These are phyloP conservation scores for Megalops cyprinoides DNA, from an alignment of 2,797 vertebrate genomes.

Conservation along the genomic window DNA sequence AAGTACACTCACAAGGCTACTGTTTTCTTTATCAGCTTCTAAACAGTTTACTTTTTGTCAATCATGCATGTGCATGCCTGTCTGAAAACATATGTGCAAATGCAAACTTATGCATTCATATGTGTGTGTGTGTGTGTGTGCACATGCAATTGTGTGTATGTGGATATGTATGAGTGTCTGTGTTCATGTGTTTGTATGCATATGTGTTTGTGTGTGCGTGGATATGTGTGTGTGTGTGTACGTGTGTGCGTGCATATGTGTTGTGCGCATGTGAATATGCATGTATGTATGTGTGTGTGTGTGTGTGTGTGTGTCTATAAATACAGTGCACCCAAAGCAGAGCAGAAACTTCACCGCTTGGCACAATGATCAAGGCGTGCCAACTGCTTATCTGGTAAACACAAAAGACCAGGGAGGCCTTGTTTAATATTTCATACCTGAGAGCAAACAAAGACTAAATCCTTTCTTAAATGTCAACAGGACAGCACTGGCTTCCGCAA, in stretches of 20 bases:
- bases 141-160: neutral
- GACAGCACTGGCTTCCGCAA: neutral
- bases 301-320: neutral
- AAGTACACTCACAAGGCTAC: too few species aligned
- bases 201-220: too few species aligned
- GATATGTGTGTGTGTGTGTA: neutral
- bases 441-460: neutral
- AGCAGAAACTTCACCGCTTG: neutral
- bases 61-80: neutral
- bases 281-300: neutral
- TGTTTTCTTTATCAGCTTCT: too few species aligned
- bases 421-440: conserved; percentile 13
- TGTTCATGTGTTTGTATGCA: neutral
- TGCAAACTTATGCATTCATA: neutral
- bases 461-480: conserved; percentile 15
- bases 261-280: neutral
- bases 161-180: neutral
- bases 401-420: neutral
- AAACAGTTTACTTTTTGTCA: too few species aligned
- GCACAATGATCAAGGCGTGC: neutral
- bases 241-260: neutral
- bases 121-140: neutral
- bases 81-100: neutral
- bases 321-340: neutral
- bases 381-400: neutral